These are phyloP conservation scores for Syngnathoides biaculeatus DNA, from an alignment of 2,113 vertebrate species.

Conservation along the genomic window DNA sequence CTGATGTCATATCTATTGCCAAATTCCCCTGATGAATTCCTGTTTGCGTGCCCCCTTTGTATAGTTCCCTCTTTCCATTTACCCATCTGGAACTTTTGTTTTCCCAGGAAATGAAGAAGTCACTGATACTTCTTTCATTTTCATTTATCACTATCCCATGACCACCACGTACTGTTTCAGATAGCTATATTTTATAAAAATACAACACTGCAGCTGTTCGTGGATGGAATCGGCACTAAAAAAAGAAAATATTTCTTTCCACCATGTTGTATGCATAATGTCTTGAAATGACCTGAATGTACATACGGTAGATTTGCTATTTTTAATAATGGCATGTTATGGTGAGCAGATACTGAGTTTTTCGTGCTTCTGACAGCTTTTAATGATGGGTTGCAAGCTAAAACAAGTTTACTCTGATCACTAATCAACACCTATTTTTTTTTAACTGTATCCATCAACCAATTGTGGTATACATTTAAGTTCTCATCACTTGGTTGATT, in stretches of 20 bases:
- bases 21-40: slow-evolving; percentile 54
- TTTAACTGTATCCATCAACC: not conserved
- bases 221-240: too few species aligned
- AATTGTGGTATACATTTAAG: too few species aligned
- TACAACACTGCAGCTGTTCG: not conserved
- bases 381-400: not conserved
- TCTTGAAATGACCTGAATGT: not conserved
- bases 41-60: slow-evolving; percentile 47
- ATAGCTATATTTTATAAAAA: not conserved
- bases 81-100: slow-evolving; percentile 13
- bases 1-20: slow-evolving; percentile 54
- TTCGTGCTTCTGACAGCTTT: not conserved
- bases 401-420: not conserved
- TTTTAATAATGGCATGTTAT: not conserved
- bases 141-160: slow-evolving; percentile 8
- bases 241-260: too few species aligned
- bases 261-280: not conserved
- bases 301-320: not conserved
- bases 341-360: not conserved
- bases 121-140: slow-evolving; percentile 26
- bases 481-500: too few species aligned
- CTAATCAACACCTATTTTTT: not conserved
- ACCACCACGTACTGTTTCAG: not conserved
- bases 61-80: slow-evolving; percentile 24
- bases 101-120: not conserved